Evolutionary conservation across 1,140 invertebrate species (phyloP), one percentile per base, ranked within the genome.

Genomic region (Drosophila ogumai): DNA sequence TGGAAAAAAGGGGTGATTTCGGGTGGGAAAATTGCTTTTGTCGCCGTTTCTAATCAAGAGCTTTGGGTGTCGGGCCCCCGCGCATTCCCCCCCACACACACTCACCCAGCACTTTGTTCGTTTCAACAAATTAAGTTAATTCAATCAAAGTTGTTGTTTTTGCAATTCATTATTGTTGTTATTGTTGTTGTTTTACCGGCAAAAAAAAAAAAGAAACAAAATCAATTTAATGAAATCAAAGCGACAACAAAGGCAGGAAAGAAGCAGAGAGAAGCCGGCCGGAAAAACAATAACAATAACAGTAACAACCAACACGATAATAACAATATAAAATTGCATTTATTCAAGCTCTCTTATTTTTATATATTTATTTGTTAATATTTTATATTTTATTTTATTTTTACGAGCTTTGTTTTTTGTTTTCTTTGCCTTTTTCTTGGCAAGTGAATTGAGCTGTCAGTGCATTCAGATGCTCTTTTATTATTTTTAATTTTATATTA

Each of bases 21-120:
- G 44, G 31, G 59, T 65, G 44, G 50, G 50, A 52, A 73, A 85
- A 84, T 84, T 77, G 64, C 43, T 47, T 81, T 78, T 81, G 82
- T 85, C 82, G 82, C 82, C 82, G 82, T 60, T 86, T 81, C 65
- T 81, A 85, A 85, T 86, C 82, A 87, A 69, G 46, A 61, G 66
- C 78, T 66, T 43, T 34, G 57, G 38, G 32, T 67, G 57, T 50
- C 55, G 19, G 13, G 17, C 19, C 9, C 5, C 4, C 36, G 41
- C 43, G 25, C 25, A n/a, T 31, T 31, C 22, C n/a, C 36, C 36
- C 34, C 12, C 36, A 36, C 36, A 15, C 36, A 13, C 13, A 15
- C 36, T 6, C 31, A 32, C 19, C 36, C 31, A 7, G 22, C 31
- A 52, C 49, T 52, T 52, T 32, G 28, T 50, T 50, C 22, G 17